Evolutionary conservation across 2,888 invertebrate species (phyloP).

Genomic region (Tubiluchus corallicola): DNA sequence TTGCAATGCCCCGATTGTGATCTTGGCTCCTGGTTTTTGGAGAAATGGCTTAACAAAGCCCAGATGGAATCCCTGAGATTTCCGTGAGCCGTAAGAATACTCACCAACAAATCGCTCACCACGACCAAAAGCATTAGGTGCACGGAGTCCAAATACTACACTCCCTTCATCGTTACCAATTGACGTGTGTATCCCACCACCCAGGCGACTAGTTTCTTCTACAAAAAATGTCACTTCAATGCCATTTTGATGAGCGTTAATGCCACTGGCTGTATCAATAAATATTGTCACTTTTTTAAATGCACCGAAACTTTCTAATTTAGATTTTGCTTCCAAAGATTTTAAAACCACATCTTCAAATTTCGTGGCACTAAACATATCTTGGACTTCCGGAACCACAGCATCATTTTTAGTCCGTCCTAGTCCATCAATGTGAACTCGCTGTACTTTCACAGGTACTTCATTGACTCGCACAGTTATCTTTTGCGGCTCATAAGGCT

Average conservation of each 20-base stretch:
- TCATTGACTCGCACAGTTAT: no score
- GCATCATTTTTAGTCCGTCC: slow-evolving; percentile 73
- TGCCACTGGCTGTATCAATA: slow-evolving; percentile 68
- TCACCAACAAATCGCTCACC: slow-evolving; percentile 62
- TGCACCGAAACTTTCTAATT: slow-evolving; percentile 63
- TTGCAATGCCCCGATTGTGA: slow-evolving; percentile 14
- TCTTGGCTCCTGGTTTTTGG: slow-evolving; percentile 28
- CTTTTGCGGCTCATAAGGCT: no score
- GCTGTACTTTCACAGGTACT: no score
- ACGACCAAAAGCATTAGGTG: slow-evolving; percentile 54
- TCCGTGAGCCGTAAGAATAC: slow-evolving; percentile 64
- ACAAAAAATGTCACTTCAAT: slow-evolving; percentile 65
- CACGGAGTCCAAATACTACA: slow-evolving; percentile 33
- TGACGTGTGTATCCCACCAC: slow-evolving; percentile 65
- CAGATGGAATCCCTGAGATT: slow-evolving; percentile 58
- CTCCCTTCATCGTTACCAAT: slow-evolving; percentile 83
- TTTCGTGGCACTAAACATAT: slow-evolving; percentile 60
- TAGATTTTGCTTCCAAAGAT: slow-evolving; percentile 43
- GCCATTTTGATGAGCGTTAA: slow-evolving; percentile 45
- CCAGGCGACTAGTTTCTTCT: slow-evolving; percentile 55
- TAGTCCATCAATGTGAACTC: slow-evolving; percentile 65
- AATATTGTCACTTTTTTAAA: slow-evolving; percentile 66
- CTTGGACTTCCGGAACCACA: slow-evolving; percentile 52
- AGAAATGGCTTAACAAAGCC: slow-evolving; percentile 66
- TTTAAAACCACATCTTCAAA: slow-evolving; percentile 49